Conservation (phyloP, 1,140 invertebrate genomes). For the Planococcus citri region DNA sequence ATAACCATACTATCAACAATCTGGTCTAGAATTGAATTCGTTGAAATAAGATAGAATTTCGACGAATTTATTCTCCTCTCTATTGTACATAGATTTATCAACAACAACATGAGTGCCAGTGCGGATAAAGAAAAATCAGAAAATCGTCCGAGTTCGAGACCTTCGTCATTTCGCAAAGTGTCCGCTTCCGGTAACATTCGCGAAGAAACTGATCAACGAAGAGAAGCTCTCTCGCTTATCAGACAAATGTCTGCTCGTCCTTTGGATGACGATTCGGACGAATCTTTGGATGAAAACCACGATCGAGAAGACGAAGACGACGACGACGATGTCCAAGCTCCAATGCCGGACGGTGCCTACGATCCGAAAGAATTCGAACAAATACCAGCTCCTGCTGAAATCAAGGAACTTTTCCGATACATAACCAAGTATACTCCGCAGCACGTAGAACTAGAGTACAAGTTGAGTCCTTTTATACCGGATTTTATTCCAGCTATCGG, state of each 20-base stretch:
- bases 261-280: background rate
- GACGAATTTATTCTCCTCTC: too few species aligned
- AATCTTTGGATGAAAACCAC: background rate
- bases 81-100: too few species aligned
- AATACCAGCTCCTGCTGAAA: constrained; percentile 64
- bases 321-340: background rate
- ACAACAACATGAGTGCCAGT: background rate
- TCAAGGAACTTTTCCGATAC: constrained; percentile 86
- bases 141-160: background rate
- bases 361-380: constrained; percentile 59
- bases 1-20: too few species aligned
- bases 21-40: too few species aligned
- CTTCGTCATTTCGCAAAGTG: background rate
- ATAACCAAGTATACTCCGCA: constrained; percentile 89
- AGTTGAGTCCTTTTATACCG: constrained; percentile 86
- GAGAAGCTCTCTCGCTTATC: background rate
- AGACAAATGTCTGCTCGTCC: background rate
- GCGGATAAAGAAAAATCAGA: constrained; percentile 4
- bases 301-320: background rate
- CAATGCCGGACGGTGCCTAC: background rate
- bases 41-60: too few species aligned
- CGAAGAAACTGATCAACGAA: background rate
- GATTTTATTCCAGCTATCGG: constrained; percentile 96
- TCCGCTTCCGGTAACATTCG: background rate
- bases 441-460: constrained; percentile 77